Percentiles rank a stretch among this genome's conserved stretches.
phyloP scores from a whole-genome alignment of 2,888 invertebrate species.

The Hemaris fuciformis region DNA sequence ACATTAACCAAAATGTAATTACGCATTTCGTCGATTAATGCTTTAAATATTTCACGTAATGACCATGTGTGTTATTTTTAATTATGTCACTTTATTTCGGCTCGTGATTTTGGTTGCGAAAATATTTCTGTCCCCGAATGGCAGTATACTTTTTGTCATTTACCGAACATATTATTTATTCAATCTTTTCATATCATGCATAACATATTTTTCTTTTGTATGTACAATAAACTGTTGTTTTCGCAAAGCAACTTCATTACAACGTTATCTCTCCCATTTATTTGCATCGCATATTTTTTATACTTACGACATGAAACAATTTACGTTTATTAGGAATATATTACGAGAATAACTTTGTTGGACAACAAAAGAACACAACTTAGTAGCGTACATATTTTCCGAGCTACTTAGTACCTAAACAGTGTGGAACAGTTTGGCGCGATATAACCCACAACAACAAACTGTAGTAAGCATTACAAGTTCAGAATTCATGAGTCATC shows the following conservation, averaged over 20 bases:
- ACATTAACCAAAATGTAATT: slow-evolving; percentile 17
- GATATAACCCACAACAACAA: slow-evolving; percentile 8
- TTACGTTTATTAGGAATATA: neutral
- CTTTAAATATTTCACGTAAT: neutral
- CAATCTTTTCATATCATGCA: neutral
- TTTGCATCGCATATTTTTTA: neutral
- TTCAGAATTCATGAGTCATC: slow-evolving; percentile 11
- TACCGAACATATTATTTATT: neutral
- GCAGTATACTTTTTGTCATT: neutral
- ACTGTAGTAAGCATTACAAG: slow-evolving; percentile 7
- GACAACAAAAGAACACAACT: slow-evolving; percentile 1
- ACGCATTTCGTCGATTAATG: neutral
- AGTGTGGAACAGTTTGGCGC: slow-evolving; percentile 8
- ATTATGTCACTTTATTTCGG: neutral
- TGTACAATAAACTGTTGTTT: neutral
- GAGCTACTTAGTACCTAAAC: slow-evolving; percentile 4
- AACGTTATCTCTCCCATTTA: neutral
- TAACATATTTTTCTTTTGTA: neutral
- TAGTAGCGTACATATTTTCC: neutral
- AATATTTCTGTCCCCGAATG: neutral
- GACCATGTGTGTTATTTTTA: neutral
- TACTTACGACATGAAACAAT: neutral
- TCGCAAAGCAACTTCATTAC: neutral
- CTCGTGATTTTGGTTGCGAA: neutral
- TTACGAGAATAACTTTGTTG: neutral